Percentiles rank a stretch among this genome's conserved stretches.
phyloP scores from a whole-genome alignment of 2,113 vertebrate genomes.

The Hystrix brachyura region DNA sequence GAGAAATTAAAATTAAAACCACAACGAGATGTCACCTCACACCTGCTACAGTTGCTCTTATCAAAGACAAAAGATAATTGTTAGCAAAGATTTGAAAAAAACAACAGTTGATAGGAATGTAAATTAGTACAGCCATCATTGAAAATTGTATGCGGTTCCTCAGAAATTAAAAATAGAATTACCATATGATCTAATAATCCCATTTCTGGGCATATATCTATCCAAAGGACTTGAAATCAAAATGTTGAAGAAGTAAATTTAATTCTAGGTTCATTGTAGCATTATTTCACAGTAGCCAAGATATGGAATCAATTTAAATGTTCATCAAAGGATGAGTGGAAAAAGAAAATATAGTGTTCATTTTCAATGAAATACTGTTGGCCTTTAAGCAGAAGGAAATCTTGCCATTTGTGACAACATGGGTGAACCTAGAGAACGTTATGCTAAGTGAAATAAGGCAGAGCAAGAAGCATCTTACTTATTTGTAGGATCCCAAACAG shows the following conservation, averaged over 20 bases:
- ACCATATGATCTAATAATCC: not conserved
- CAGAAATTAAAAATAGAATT: not conserved
- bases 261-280: not conserved
- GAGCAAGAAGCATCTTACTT: not conserved
- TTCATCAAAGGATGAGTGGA: not conserved
- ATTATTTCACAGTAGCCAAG: not conserved
- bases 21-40: not conserved
- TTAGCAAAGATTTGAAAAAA: not conserved
- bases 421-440: not conserved
- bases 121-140: not conserved
- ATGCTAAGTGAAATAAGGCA: not conserved
- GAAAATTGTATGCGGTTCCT: not conserved
- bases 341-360: not conserved
- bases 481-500: not conserved
- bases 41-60: not conserved
- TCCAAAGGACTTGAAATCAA: not conserved
- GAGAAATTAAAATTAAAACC: not conserved
- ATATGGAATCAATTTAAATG: not conserved
- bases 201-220: not conserved
- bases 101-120: not conserved
- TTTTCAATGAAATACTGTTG: not conserved
- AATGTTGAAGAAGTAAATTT: not conserved
- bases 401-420: not conserved
- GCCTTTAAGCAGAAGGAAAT: not conserved
- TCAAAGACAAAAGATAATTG: not conserved